Evolutionary conservation across 2,888 invertebrate species (phyloP).

Genomic region (Zele albiditarsus): DNA sequence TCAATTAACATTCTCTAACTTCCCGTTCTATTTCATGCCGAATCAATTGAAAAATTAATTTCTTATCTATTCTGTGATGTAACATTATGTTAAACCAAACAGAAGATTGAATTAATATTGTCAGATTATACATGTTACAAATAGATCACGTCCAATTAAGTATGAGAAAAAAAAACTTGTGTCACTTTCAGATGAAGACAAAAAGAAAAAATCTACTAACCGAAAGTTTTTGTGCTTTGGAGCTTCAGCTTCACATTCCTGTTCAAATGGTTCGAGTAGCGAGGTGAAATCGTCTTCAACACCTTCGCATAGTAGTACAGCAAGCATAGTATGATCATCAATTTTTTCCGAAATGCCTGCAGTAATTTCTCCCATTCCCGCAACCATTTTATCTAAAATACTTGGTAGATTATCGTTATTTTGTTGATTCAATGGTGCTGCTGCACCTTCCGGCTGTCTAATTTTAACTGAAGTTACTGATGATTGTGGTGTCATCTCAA

Average conservation of each 20-base stretch:
- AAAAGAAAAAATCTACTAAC: not conserved
- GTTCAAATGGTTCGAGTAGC: constrained; percentile 19
- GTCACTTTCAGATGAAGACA: too few relatives aligned
- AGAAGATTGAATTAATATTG: too few relatives aligned
- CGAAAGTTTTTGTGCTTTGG: not conserved
- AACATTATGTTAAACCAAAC: too few relatives aligned
- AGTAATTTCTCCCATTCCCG: not conserved
- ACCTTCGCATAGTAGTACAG: not conserved
- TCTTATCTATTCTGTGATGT: too few relatives aligned
- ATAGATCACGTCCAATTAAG: too few relatives aligned
- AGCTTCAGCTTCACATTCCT: constrained; percentile 14
- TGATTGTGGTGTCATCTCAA: not conserved
- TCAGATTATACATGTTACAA: too few relatives aligned
- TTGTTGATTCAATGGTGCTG: not conserved
- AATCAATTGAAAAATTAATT: too few relatives aligned
- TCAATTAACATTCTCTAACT: too few relatives aligned
- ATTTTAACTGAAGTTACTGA: too few relatives aligned
- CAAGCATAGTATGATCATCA: constrained; percentile 3
- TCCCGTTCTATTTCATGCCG: too few relatives aligned
- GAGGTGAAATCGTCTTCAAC: not conserved
- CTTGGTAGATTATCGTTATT: constrained; percentile 16
- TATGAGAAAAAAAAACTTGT: too few relatives aligned
- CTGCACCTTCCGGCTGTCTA: too few relatives aligned
- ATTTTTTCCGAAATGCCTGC: constrained; percentile 23
- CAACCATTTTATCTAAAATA: constrained; percentile 31